These are phyloP conservation scores for Oscheius onirici DNA, from an alignment of 2,888 invertebrate species.

Conservation along the genomic window DNA sequence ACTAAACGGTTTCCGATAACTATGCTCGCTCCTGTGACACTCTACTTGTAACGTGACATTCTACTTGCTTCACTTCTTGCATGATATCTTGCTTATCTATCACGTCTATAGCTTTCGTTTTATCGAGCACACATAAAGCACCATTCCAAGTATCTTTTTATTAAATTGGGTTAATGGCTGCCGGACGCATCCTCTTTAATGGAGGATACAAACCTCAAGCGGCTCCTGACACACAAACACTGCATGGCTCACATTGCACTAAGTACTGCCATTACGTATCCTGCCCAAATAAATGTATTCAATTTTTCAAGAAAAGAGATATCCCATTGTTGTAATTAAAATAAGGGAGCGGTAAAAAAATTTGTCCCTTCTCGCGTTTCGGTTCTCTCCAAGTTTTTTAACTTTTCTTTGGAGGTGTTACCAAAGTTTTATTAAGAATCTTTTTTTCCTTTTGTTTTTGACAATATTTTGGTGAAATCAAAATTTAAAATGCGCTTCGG, in stretches of 20 bases:
- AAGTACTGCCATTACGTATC: conserved; percentile 24
- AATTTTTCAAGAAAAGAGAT: background rate
- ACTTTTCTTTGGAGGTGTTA: too few relatives aligned
- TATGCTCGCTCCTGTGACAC: conserved; percentile 14
- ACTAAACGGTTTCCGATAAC: conserved; percentile 1
- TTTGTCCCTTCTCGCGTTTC: too few relatives aligned
- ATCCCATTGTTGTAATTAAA: too few relatives aligned
- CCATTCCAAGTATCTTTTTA: conserved; percentile 12
- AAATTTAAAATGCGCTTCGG: too few relatives aligned
- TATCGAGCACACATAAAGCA: conserved; percentile 22
- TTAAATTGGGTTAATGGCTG: conserved; percentile 9
- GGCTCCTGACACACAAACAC: background rate
- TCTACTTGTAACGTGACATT: conserved; percentile 5
- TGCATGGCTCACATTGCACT: conserved; percentile 27
- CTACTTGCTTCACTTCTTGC: conserved; percentile 14
- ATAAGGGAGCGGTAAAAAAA: too few relatives aligned
- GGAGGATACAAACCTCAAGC: conserved; percentile 22
- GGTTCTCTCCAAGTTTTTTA: too few relatives aligned
- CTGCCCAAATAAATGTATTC: conserved; percentile 23
- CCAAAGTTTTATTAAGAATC: too few relatives aligned
- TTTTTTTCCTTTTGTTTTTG: too few relatives aligned
- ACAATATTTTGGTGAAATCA: too few relatives aligned
- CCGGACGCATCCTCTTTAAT: conserved; percentile 12
- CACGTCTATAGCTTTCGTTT: background rate
- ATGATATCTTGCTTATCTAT: background rate